Percentiles rank a stretch among this genome's conserved stretches.
Conservation (phyloP, 2,113 vertebrate species). For the Phycodurus eques region DNA sequence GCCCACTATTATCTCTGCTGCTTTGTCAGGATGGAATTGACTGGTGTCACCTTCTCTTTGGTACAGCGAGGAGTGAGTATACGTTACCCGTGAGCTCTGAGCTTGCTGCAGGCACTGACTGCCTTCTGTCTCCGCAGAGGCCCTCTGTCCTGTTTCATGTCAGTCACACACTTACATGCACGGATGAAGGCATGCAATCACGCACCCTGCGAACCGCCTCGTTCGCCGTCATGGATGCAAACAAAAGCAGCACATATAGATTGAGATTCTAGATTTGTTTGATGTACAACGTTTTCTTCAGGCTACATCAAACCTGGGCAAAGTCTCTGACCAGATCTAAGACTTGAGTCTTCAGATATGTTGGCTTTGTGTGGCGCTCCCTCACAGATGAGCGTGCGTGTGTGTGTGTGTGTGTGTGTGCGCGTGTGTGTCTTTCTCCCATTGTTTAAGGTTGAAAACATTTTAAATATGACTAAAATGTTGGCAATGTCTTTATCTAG, state of each 20-base stretch:
- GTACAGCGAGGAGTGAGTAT: constrained; percentile 50
- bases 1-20: constrained; percentile 66
- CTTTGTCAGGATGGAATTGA: constrained; percentile 68
- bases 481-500: too few species aligned
- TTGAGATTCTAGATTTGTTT: not conserved
- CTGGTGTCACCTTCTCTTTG: constrained; percentile 70
- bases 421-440: too few species aligned
- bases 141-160: constrained; percentile 57
- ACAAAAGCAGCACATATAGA: not conserved
- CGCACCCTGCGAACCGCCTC: constrained; percentile 18
- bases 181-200: constrained; percentile 52
- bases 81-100: constrained; percentile 66
- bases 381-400: too few species aligned
- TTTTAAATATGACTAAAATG: too few species aligned
- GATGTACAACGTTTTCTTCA: constrained; percentile 5
- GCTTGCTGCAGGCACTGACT: constrained; percentile 69
- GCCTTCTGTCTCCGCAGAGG: constrained; percentile 59
- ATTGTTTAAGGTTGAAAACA: too few species aligned
- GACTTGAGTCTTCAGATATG: not conserved
- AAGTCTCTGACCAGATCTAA: not conserved
- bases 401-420: too few species aligned
- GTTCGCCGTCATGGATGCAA: not conserved
- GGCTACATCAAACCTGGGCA: not conserved
- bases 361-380: too few species aligned
- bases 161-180: constrained; percentile 53